Evolutionary conservation across 2,797 vertebrate species (phyloP), one percentile per base, ranked within the genome.

Genomic region (Lacerta viridis): DNA sequence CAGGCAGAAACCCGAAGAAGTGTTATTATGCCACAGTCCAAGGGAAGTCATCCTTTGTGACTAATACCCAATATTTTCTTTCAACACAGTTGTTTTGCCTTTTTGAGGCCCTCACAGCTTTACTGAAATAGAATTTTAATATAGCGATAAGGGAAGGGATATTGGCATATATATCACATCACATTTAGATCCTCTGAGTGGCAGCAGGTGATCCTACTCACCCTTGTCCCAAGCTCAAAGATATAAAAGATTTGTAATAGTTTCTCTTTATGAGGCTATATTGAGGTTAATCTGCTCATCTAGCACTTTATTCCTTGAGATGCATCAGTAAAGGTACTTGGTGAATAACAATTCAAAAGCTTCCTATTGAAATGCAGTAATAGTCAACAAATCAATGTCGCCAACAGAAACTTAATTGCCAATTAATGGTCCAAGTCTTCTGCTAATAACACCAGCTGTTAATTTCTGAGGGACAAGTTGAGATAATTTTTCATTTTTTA

Each of bases 291-390:
- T 86, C 2, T 71, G 50, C 2, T 80, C 11, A 86, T 64, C 15
- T 17, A 27, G 59, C 1, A 66, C 2, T 87, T 88, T 50, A 78
- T 78, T 93, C 77, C 11, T 79, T 41, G 7, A 87, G 33, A n/a
- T 86, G 20, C n/a, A 83, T 41, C 11, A 89, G 27, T 6, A 83
- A 88, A 79, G 1, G 3, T 86, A 33, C 33, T 59, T 0, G 3
- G 5, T 83, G 78, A 93, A 80, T 39, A 85, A 41, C 71, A 94
- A 80, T 85, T 75, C 15, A 87, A 18, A 84, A 59, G 64, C 4
- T 86, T 92, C 81, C 7, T 4, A 33, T 80, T 93, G 94, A 87
- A 93, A 87, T 55, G 78, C 1, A 88, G 0, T 29, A 71, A 27
- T 9, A 80, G 20, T 18, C 8, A 91, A 86, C 18, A 90, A 89